A percentile compares a stretch with the other conserved stretches of the same genome.
phyloP scores from a whole-genome alignment of 2,797 vertebrate species.

The Prunella strophiata region DNA sequence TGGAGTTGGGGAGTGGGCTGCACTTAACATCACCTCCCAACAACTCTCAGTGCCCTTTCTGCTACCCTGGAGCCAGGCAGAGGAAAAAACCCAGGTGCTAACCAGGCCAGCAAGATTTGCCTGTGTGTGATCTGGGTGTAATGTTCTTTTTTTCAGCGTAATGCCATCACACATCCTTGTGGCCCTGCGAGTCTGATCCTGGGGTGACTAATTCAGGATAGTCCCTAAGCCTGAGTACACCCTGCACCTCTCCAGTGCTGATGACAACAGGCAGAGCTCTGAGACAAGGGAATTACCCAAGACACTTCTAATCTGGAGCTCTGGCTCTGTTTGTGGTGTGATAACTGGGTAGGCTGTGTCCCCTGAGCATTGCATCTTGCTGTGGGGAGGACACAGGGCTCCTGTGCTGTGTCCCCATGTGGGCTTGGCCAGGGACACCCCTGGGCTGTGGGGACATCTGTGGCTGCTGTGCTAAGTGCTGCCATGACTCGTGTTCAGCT shows the following conservation, averaged over 20 bases:
- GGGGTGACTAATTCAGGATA: slow-evolving; percentile 48
- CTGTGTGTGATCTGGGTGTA: neutral
- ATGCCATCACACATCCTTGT: neutral
- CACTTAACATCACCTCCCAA: neutral
- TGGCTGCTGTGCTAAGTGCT: neutral
- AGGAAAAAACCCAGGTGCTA: slow-evolving; percentile 1
- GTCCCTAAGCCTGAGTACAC: slow-evolving; percentile 10
- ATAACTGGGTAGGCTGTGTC: neutral
- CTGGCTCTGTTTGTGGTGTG: neutral
- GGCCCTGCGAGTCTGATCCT: neutral
- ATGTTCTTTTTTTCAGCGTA: neutral
- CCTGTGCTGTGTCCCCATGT: rapidly evolving
- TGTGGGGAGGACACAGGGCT: neutral
- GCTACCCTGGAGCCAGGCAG: neutral
- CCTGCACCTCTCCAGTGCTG: neutral
- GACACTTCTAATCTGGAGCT: neutral
- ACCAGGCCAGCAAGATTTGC: neutral
- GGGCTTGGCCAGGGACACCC: neutral
- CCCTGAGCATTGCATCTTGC: neutral
- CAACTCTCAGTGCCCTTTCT: neutral
- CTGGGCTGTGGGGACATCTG: rapidly evolving
- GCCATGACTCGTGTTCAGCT: rapidly evolving
- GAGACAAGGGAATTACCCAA: slow-evolving; percentile 42
- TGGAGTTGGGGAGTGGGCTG: neutral
- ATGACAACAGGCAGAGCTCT: slow-evolving; percentile 38